Conservation (phyloP, 1,140 invertebrate genomes). For the Bombus affinis region DNA sequence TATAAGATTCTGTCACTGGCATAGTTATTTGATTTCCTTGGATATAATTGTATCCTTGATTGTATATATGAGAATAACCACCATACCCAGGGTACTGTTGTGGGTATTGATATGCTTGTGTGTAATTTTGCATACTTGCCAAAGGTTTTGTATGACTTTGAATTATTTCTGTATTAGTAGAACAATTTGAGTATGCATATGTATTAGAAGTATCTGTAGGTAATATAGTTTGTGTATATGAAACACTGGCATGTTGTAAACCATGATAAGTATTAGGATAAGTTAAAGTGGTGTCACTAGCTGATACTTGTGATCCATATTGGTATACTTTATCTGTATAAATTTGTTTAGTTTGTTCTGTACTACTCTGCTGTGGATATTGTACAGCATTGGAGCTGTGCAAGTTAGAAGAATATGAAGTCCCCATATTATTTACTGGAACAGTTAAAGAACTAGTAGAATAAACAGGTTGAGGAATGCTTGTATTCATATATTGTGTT, state of each 20-base stretch:
- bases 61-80: slow-evolving; percentile 68
- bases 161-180: slow-evolving; percentile 72
- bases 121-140: slow-evolving; percentile 61
- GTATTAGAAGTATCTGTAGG: slow-evolving; percentile 31
- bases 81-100: slow-evolving; percentile 67
- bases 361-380: slow-evolving; percentile 44
- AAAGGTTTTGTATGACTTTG: slow-evolving; percentile 76
- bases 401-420: slow-evolving; percentile 41
- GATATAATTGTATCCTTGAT: slow-evolving; percentile 53
- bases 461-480: slow-evolving; percentile 43
- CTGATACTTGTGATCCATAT: slow-evolving; percentile 50
- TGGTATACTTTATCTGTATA: slow-evolving; percentile 53
- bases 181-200: slow-evolving; percentile 49
- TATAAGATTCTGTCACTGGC: slow-evolving; percentile 77
- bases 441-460: slow-evolving; percentile 20
- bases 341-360: slow-evolving; percentile 51
- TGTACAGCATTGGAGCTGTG: slow-evolving; percentile 37
- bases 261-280: slow-evolving; percentile 65
- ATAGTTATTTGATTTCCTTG: slow-evolving; percentile 52
- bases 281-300: slow-evolving; percentile 47
- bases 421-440: slow-evolving; percentile 30
- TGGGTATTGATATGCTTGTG: slow-evolving; percentile 71
- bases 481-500: slow-evolving; percentile 44
- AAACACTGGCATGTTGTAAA: slow-evolving; percentile 43
- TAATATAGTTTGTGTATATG: slow-evolving; percentile 50